phyloP scores from a whole-genome alignment of 2,888 invertebrate species.

The Pachycephus smyrnensis region DNA sequence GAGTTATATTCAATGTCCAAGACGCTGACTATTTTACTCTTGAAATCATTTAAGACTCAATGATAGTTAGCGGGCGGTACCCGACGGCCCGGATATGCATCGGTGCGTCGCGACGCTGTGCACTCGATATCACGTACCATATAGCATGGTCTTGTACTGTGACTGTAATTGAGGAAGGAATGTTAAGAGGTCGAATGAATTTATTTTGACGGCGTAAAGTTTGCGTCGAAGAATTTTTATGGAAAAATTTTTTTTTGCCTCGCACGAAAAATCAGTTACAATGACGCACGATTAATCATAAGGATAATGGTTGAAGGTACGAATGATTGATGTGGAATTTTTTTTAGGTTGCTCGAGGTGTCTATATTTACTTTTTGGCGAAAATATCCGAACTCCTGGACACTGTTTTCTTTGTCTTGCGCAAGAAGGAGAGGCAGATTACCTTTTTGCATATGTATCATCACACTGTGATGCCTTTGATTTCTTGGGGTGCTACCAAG shows the following conservation, averaged over 20 bases:
- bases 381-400: slow-evolving; percentile 92
- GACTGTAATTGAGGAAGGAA: background rate
- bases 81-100: background rate
- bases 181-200: background rate
- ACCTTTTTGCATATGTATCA: slow-evolving; percentile 94
- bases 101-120: background rate
- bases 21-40: background rate
- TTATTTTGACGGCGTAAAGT: background rate
- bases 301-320: background rate
- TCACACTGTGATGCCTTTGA: slow-evolving; percentile 94
- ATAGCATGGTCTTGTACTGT: background rate
- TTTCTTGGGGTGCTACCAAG: slow-evolving; percentile 93
- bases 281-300: background rate
- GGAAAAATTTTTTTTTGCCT: background rate
- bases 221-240: background rate
- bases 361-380: slow-evolving; percentile 88
- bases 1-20: background rate
- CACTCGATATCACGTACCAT: background rate
- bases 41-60: background rate
- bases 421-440: slow-evolving; percentile 91
- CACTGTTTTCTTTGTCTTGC: slow-evolving; percentile 92
- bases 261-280: background rate
- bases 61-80: background rate
- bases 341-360: slow-evolving; percentile 75
- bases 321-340: slow-evolving; percentile 69